Evolutionary conservation across 2,888 invertebrate species (phyloP).

Genomic region (Lithodes maja): DNA sequence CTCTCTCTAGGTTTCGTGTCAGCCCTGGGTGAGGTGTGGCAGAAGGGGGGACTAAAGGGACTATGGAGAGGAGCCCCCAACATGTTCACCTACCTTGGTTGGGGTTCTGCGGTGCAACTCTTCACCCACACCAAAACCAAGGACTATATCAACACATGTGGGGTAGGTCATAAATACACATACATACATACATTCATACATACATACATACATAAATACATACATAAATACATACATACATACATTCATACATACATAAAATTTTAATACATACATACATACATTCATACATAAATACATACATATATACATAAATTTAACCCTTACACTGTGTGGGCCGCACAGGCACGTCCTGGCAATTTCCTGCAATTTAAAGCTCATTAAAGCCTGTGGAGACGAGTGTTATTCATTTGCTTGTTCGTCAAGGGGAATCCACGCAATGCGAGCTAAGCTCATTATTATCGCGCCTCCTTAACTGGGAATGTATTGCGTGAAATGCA

Average conservation of each 20-base stretch:
- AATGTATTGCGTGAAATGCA: no score
- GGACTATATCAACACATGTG: not conserved
- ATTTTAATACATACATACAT: no score
- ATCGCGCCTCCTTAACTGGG: no score
- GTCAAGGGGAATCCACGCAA: no score
- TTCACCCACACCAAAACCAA: not conserved
- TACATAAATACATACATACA: not conserved
- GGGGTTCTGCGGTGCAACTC: not conserved
- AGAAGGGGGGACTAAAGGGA: not conserved
- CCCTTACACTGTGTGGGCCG: no score
- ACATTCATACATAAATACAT: no score
- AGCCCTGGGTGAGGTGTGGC: not conserved
- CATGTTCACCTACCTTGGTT: not conserved
- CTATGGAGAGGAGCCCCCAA: not conserved
- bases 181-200: conserved; percentile 10
- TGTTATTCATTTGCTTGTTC: no score
- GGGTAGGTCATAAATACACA: not conserved
- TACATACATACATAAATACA: not conserved
- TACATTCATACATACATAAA: not conserved
- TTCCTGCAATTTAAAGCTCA: no score
- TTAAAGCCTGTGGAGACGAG: no score
- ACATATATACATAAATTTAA: no score
- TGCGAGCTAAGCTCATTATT: no score
- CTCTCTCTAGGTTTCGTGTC: not conserved
- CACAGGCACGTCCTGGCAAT: no score